Percentiles rank a stretch among this genome's conserved stretches.
Evolutionary conservation across 2,888 invertebrate genomes (phyloP).

Genomic region (Catocala sponsa): DNA sequence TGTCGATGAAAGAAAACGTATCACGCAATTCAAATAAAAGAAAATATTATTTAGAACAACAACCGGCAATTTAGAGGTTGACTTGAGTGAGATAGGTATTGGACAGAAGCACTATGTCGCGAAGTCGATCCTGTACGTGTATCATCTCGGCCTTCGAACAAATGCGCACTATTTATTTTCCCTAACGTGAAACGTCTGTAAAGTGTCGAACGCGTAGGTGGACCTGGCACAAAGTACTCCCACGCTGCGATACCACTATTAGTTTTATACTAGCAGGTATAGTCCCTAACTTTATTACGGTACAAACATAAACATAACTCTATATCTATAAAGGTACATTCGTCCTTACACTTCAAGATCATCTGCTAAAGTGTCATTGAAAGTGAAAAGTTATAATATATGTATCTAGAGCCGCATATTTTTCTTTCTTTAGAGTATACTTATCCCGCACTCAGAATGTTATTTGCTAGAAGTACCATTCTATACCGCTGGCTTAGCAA

Average conservation of each 20-base stretch:
- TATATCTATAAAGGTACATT: no score
- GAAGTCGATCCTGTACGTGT: slow-evolving; percentile 2
- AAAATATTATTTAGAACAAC: slow-evolving; percentile 13
- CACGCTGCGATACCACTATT: not conserved
- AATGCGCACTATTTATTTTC: slow-evolving; percentile 8
- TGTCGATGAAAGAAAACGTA: slow-evolving; percentile 5
- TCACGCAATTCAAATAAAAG: slow-evolving; percentile 10
- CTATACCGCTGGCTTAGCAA: no score
- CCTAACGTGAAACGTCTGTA: slow-evolving; percentile 4
- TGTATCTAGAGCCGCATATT: no score
- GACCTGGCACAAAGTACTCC: not conserved
- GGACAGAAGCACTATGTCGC: slow-evolving; percentile 1
- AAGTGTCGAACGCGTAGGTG: not conserved
- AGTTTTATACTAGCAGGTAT: not conserved
- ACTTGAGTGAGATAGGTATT: slow-evolving; percentile 16
- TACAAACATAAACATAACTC: not conserved
- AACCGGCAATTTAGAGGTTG: slow-evolving; percentile 12
- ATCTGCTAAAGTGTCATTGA: no score
- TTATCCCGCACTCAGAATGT: no score
- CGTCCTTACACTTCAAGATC: no score
- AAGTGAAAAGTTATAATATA: no score
- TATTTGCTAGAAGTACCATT: no score
- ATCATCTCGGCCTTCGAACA: slow-evolving; percentile 1
- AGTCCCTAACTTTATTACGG: slow-evolving; percentile 2
- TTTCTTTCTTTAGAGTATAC: no score